Evolutionary conservation across 2,113 vertebrate genomes (phyloP), one percentile per base, ranked within the genome.

Genomic region (Pyxicephalus adspersus): DNA sequence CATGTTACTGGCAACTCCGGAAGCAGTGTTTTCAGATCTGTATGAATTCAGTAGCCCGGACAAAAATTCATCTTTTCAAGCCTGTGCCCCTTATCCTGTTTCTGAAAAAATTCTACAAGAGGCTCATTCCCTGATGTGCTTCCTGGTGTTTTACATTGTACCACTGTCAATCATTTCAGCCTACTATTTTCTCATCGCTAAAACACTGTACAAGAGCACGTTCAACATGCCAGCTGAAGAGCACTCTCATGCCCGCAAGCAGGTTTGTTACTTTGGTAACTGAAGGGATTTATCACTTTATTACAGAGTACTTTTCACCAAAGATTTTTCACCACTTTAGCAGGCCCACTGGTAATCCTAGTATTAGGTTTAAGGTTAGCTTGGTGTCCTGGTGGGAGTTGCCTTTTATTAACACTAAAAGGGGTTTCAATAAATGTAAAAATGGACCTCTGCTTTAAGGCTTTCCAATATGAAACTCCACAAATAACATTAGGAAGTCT

Each of bases 141-240:
- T 95, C 86, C 85, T 94, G 22, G 90, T 94, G 66, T 94, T 94
- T 85, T 95, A 94, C 63, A 89, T 94, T 16, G 86, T 94, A 28
- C 94, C 94, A 2, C 87, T 95, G 16, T 86, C 86, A 2, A 88
- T 94, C 80, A 94, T 93, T 84, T 95, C 92, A 60, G 90, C 91
- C 82, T 95, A 94, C 83, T 94, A 94, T 66, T 92, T 91, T 83
- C 87, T 94, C 76, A 94, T 94, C 0, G 94, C 94, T 72, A 92
- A 85, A 86, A 92, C 92, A 9, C 89, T 94, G 55, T 93, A 93
- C 57, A 92, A 85, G 88, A 94, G 93, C 57, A 92, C 93, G 16
- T 70, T 85, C 84, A 91, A 92, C 85, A 93, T 95, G 89, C 93
- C 93, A 19, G 92, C 90, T 31, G 93, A 95, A 82, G 91, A 94